Evolutionary conservation across 2,888 invertebrate species (phyloP).

Genomic region (Malacosoma neustria): DNA sequence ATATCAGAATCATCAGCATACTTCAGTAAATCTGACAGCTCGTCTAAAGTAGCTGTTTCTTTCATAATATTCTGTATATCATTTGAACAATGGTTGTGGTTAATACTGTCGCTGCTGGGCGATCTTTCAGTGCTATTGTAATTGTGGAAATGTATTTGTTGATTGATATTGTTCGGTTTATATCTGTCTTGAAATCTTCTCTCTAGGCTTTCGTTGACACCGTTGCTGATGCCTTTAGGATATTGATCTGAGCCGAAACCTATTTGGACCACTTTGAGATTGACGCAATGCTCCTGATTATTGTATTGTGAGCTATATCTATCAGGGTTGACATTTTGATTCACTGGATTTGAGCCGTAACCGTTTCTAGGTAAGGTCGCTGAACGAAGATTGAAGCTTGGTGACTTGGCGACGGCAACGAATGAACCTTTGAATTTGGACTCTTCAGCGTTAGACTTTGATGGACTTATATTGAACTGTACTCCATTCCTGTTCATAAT

Average conservation of each 20-base stretch:
- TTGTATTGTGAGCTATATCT: slow-evolving; percentile 70
- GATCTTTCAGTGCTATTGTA: slow-evolving; percentile 52
- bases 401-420: slow-evolving; percentile 55
- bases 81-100: slow-evolving; percentile 58
- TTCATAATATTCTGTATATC: slow-evolving; percentile 62
- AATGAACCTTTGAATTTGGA: slow-evolving; percentile 56
- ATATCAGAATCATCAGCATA: slow-evolving; percentile 85
- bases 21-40: slow-evolving; percentile 81
- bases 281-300: slow-evolving; percentile 69
- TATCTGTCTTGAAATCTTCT: slow-evolving; percentile 69
- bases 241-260: slow-evolving; percentile 75
- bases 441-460: slow-evolving; percentile 60
- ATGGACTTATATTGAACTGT: slow-evolving; percentile 68
- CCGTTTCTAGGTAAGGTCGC: slow-evolving; percentile 84
- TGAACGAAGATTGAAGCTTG: slow-evolving; percentile 73
- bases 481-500: slow-evolving; percentile 73
- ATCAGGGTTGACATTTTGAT: slow-evolving; percentile 60
- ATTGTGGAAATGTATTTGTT: slow-evolving; percentile 52
- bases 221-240: slow-evolving; percentile 71
- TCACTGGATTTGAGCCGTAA: slow-evolving; percentile 55
- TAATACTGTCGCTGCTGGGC: slow-evolving; percentile 60
- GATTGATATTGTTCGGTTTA: slow-evolving; percentile 57
- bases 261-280: slow-evolving; percentile 76
- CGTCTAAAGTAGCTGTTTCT: slow-evolving; percentile 79
- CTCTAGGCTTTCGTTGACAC: slow-evolving; percentile 58